Base-by-base conservation (phyloP, 2,888 invertebrate species). In the Leptinotarsa tumamoca region DNA sequence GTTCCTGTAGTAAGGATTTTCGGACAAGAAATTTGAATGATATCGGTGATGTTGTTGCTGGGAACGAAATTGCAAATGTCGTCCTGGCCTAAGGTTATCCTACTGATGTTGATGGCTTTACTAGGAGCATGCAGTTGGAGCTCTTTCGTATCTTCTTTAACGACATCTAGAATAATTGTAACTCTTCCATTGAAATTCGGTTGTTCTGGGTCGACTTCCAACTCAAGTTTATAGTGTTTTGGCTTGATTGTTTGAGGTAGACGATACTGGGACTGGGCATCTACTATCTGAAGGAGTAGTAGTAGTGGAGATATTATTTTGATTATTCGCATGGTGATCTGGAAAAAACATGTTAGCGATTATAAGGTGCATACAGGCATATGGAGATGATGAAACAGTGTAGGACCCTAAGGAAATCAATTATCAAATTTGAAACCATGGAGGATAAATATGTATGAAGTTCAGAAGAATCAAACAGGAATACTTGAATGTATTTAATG, bases 211-310 rank as follows among this genome's bases (percentile, higher is more conserved):
- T 77, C 69, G 15, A 76, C 49, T 4, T n/a, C 61, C 23, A 83
- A 21, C 15, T 87, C 88, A 4, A 93, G 81, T 0, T 87, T 80
- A 78, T 93, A 94, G 15, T 86, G 86, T 0, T 79, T 81, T 0
- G 93, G 93, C 2, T 73, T 74, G 0, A 93, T 89, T 0, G 89
- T 87, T 0, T 84, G 87, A 0, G 90, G 90, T 1, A 92, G 85
- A 7, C 91, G 89, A 80, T 89, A 90, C 10, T 49, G 21, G 10
- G 13, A 7, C 17, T 63, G 33, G 14, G 63, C 63, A 63, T 17
- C 1, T 63, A n/a, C 63, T 63, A 63, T 33, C 7, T 63, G 63
- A 33, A 63, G 17, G 4, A 63, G 63, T 43, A 63, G 63, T 33
- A 63, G 4, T 3, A 33, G 17, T 5, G n/a, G n/a, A 33, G 18